Conservation (phyloP, 2,888 invertebrate genomes). For the Agrenia bidenticulata region DNA sequence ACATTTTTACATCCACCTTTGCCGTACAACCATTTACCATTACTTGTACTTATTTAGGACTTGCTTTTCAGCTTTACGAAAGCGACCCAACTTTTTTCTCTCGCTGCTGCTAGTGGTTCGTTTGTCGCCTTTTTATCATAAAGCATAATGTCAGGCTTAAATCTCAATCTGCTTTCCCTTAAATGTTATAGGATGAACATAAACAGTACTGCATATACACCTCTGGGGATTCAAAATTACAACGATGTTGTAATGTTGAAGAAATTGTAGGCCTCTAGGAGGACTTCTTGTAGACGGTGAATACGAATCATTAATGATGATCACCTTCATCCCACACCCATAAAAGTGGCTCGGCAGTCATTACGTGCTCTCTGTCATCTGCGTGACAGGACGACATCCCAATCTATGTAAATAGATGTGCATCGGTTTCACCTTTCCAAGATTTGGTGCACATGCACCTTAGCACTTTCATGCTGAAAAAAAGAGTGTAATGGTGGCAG, state of each 20-base stretch:
- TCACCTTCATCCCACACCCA: conserved; percentile 27
- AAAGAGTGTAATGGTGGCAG: too few relatives aligned
- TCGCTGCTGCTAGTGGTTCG: background rate
- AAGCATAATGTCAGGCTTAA: conserved; percentile 4
- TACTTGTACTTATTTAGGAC: background rate
- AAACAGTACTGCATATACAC: background rate
- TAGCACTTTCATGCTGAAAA: too few relatives aligned
- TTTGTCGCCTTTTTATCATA: background rate
- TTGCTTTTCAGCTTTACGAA: too few relatives aligned
- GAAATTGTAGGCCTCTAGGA: background rate
- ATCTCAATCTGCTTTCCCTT: conserved; percentile 3
- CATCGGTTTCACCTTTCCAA: too few relatives aligned
- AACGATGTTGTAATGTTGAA: background rate
- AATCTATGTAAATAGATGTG: conserved; percentile 49
- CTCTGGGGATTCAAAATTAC: too few relatives aligned
- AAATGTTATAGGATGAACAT: background rate
- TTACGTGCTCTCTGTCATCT: conserved; percentile 48
- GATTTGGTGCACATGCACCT: too few relatives aligned
- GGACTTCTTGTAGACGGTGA: background rate
- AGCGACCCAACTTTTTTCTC: background rate
- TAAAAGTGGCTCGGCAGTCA: conserved; percentile 42
- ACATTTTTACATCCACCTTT: background rate
- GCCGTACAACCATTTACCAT: background rate
- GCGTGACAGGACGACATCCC: conserved; percentile 48
- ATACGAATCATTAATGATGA: conserved; percentile 33